Evolutionary conservation across 1,140 invertebrate genomes (phyloP), one percentile per base, ranked within the genome.

Genomic region (Dermatophagoides farinae): DNA sequence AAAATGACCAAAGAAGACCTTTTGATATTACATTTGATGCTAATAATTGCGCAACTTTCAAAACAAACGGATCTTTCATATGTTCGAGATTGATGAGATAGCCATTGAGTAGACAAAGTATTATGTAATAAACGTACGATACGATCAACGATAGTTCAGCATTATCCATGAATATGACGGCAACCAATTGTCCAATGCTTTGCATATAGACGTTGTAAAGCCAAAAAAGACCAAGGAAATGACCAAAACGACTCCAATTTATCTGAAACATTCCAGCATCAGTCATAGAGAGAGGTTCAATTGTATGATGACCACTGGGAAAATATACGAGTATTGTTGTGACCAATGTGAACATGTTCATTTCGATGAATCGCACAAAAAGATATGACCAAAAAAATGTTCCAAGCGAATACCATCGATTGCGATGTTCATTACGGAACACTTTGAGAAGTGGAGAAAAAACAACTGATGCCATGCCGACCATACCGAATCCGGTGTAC

Each of bases 391-490:
- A 39, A 25, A 25, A 55, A 23, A 55, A 55, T 25, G 25, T 23
- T 44, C 38, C 38, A 14, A 55, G 12, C 10, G 14, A 25, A 23
- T 55, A 55, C 53, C 53, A 55, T 25, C 53, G 12, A 55, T 55
- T 55, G 4, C 53, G 53, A 55, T 55, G 53, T 40, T 55, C 53
- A 55, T 44, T 55, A 25, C 53, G 53, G 23, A 55, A 55, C 14
- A 55, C 41, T 20, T 39, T 44, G 14, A 55, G 14, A 6, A 44
- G n/a, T 25, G 53, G 53, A 6, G 41, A 20, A 44, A 55, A 55
- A 11, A 55, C 14, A 4, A 44, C 53, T 11, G 53, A 14, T 2
- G 14, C 25, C 10, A 23, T 55, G 1, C 25, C 11, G 4, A 39
- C n/a, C 10, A n/a, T 14, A 20, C 12, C 12, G 31, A 55, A 38